Base-by-base conservation (phyloP, 2,888 invertebrate genomes). In the Eupsilia transversa region DNA sequence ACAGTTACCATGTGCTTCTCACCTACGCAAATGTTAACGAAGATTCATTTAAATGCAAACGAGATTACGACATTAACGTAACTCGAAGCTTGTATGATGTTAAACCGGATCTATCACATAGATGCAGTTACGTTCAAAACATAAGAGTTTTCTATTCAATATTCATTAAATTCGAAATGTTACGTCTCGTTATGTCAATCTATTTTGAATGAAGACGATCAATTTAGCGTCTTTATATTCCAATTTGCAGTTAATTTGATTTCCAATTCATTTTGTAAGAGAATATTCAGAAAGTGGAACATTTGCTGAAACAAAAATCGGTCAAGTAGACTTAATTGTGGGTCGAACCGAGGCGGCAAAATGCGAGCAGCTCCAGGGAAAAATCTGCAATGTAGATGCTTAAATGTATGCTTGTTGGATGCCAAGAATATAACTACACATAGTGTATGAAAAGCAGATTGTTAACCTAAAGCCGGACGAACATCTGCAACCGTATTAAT, bases 11-110 rank as follows among this genome's bases (percentile, higher is more conserved):
- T 80, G 86, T 84, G 84, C 73, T 79, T 79, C 71, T 72, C 78
- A 74, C 91, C 89, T 88, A 89, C 91, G 87, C 86, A 82, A 86
- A 90, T 84, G 86, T 80, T 87, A 89, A 87, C 72, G 79, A 81
- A 89, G 85, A 87, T 87, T 84, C 83, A 84, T 79, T 80, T 80
- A 88, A 89, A 89, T 88, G 85, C 87, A 88, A 90, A 89, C 86
- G 86, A 87, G 86, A 88, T 90, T 91, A 89, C 91, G 71, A 88
- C 87, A 90, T 79, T 64, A 69, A 71, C 67, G 66, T 78, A 77
- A 85, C 75, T 54, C 54, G 70, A 72, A 80, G 60, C 72, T 63
- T 56, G 72, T 56, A 74, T 63, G 68, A 68, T 69, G 74, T 63
- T 72, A 70, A 89, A 88, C 88, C 88, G 88, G 91, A 90, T 87